phyloP scores from a whole-genome alignment of 2,888 invertebrate species.

The Amaurobius ferox region DNA sequence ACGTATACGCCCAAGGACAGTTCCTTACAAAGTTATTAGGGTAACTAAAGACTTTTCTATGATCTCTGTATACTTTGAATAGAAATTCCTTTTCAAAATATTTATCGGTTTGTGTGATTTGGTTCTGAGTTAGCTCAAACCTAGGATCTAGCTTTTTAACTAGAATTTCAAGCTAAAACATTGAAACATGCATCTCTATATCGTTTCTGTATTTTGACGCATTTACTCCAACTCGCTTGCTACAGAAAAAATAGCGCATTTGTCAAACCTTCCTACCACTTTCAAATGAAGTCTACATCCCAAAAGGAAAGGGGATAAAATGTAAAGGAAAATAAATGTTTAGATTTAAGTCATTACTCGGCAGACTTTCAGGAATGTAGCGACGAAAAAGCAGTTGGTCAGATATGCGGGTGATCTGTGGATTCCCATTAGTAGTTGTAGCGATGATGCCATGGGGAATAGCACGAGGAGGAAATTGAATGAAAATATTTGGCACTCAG shows the following conservation, averaged over 20 bases:
- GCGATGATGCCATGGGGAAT: conserved; percentile 19
- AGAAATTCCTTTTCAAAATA: no score
- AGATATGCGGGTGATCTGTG: conserved; percentile 28
- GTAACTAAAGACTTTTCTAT: no score
- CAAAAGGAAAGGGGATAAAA: background rate
- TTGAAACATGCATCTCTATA: no score
- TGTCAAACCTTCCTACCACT: conserved; percentile 23
- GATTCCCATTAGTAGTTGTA: conserved; percentile 30
- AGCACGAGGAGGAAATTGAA: conserved; percentile 35
- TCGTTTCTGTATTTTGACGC: no score
- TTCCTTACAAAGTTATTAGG: no score
- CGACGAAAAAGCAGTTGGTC: conserved; percentile 18
- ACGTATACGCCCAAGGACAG: no score
- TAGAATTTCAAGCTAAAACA: no score
- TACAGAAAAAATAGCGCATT: conserved; percentile 31
- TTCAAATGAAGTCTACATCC: conserved; percentile 27
- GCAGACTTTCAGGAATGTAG: conserved; percentile 2
- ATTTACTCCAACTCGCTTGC: no score
- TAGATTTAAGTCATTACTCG: conserved; percentile 37
- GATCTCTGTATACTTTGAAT: no score
- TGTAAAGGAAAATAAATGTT: background rate
- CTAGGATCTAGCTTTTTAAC: no score
- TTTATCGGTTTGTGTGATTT: no score
- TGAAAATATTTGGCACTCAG: conserved; percentile 60
- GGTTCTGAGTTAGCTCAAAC: no score